Evolutionary conservation across 2,797 vertebrate species (phyloP).

Genomic region (Lateolabrax maculatus): DNA sequence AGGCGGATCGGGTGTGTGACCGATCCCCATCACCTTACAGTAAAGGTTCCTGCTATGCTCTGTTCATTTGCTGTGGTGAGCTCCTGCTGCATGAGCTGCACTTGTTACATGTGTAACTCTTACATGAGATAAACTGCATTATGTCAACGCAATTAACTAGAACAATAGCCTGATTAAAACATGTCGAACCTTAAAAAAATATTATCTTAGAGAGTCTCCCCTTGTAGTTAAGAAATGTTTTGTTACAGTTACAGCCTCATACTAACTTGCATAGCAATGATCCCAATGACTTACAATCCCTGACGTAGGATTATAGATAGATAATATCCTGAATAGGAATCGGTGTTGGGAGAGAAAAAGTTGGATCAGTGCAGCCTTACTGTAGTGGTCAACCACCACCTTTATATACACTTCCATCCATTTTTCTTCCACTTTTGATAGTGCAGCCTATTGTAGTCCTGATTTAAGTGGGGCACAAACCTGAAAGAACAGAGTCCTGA

Average conservation of each 20-base stretch:
- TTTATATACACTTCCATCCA: background rate
- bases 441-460: slow-evolving; percentile 9
- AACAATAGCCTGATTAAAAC: no score
- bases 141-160: background rate
- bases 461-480: slow-evolving; percentile 52
- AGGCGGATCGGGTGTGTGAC: no score
- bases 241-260: background rate
- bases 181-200: background rate
- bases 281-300: background rate
- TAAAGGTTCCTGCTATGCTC: no score
- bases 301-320: background rate
- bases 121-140: no score
- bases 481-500: slow-evolving; percentile 26
- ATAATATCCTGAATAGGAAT: background rate
- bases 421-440: background rate
- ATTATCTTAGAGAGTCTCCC: background rate
- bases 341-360: background rate
- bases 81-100: no score
- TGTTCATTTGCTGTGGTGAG: no score
- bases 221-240: background rate
- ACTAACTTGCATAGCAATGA: background rate
- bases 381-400: no score
- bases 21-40: no score
- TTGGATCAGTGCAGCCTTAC: no score
- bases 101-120: no score